phyloP scores from a whole-genome alignment of 2,888 invertebrate species.

The Leucophora obtusa region DNA sequence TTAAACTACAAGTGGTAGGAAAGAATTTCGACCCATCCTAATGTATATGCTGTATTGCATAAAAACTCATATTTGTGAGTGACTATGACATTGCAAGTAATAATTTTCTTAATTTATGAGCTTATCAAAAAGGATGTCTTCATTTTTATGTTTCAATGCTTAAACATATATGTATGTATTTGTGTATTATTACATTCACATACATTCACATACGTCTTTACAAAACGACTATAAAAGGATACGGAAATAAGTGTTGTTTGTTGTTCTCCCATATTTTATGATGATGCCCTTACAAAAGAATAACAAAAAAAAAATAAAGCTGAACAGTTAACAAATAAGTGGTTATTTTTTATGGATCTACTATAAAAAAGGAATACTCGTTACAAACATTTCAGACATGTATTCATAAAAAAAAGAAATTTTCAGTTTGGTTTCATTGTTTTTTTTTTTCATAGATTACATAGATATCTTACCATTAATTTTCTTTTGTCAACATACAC shows the following conservation, averaged over 20 bases:
- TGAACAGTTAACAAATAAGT: slow-evolving; percentile 58
- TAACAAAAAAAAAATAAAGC: not conserved
- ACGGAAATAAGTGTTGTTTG: slow-evolving; percentile 53
- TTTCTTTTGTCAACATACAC: too few relatives aligned
- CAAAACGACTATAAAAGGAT: slow-evolving; percentile 19
- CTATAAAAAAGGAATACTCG: slow-evolving; percentile 4
- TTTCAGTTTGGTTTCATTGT: slow-evolving; percentile 13
- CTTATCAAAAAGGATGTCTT: slow-evolving; percentile 55
- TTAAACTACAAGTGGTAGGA: too few relatives aligned
- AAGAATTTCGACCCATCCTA: too few relatives aligned
- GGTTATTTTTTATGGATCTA: slow-evolving; percentile 47
- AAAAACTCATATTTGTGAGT: not conserved
- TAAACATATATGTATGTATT: not conserved
- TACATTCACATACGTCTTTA: not conserved
- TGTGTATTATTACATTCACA: slow-evolving; percentile 10
- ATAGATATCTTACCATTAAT: too few relatives aligned
- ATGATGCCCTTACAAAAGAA: slow-evolving; percentile 16
- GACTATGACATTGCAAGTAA: slow-evolving; percentile 46
- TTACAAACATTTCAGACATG: slow-evolving; percentile 1
- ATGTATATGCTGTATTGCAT: not conserved
- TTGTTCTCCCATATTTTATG: slow-evolving; percentile 31
- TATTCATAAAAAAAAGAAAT: slow-evolving; percentile 16
- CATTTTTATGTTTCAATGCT: slow-evolving; percentile 40
- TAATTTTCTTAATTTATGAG: slow-evolving; percentile 58
- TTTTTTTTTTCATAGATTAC: too few relatives aligned